Evolutionary conservation across 2,797 vertebrate species (phyloP).

Genomic region (Thripadectes ignobilis): DNA sequence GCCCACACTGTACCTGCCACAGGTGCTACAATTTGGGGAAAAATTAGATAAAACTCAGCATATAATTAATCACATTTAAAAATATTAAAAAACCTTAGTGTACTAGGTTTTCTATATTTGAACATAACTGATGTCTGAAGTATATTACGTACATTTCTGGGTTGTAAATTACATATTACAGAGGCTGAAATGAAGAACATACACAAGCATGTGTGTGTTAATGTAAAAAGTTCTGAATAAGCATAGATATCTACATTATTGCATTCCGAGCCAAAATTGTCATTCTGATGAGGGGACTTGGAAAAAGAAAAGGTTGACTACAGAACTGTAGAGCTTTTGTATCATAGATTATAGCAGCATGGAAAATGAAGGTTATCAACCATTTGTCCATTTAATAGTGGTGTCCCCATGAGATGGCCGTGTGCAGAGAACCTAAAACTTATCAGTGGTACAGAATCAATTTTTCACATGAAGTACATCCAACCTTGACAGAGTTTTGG

Average conservation of each 20-base stretch:
- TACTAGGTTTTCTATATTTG: not conserved
- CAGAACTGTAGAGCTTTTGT: not conserved
- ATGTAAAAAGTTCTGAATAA: not conserved
- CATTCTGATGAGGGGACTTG: not conserved
- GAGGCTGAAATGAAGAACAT: not conserved
- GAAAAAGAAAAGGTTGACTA: not conserved
- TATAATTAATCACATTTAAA: not conserved
- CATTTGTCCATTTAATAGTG: not conserved
- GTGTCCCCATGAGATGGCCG: not conserved
- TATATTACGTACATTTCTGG: not conserved
- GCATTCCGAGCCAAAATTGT: not conserved
- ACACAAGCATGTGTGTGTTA: not conserved
- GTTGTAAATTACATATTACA: not conserved
- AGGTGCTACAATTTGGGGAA: not conserved
- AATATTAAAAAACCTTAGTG: not conserved
- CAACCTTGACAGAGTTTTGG: not conserved
- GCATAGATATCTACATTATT: not conserved
- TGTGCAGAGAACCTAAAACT: not conserved
- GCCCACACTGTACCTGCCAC: not conserved
- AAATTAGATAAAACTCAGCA: not conserved
- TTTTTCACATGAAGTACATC: not conserved
- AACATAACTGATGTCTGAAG: not conserved
- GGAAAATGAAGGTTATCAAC: not conserved
- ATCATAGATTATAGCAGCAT: not conserved
- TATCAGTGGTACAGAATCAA: not conserved